These are phyloP conservation scores for Oxyscelio sp. DNA, from an alignment of 2,888 invertebrate species.

Conservation along the genomic window DNA sequence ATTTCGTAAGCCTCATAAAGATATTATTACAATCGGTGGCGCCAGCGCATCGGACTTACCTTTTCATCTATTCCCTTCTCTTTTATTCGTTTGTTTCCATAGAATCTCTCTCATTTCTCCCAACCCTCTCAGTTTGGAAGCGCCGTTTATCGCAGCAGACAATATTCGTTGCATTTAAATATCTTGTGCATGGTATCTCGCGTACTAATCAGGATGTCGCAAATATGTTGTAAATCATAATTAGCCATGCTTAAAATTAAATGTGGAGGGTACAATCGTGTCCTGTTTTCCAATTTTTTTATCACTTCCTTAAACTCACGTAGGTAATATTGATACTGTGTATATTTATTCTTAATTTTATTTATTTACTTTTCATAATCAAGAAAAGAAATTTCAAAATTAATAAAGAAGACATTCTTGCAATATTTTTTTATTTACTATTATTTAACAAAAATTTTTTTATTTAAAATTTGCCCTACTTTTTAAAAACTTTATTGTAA, in stretches of 20 bases:
- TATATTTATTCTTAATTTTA: no score
- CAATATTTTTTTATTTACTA: no score
- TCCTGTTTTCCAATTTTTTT: constrained; percentile 42
- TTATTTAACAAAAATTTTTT: no score
- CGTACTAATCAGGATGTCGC: constrained; percentile 86
- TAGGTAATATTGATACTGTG: no score
- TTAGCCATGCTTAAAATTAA: constrained; percentile 85
- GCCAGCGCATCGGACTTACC: constrained; percentile 33
- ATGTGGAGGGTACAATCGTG: constrained; percentile 78
- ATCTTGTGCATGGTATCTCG: constrained; percentile 84
- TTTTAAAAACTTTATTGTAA: no score
- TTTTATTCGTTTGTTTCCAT: constrained; percentile 62
- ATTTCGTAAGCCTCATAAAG: constrained; percentile 22
- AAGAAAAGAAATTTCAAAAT: no score
- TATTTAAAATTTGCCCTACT: no score
- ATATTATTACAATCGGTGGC: constrained; percentile 56
- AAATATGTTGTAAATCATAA: constrained; percentile 87
- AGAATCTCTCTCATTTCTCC: constrained; percentile 60
- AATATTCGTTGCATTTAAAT: constrained; percentile 87
- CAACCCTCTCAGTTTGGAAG: constrained; percentile 75
- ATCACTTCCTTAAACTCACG: constrained; percentile 29
- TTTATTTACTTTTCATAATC: no score
- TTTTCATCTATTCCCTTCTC: constrained; percentile 47
- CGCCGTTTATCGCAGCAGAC: constrained; percentile 83
- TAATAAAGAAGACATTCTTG: no score